These are phyloP conservation scores for Muntiacus reevesi DNA, from an alignment of 2,113 vertebrate genomes.

Conservation along the genomic window DNA sequence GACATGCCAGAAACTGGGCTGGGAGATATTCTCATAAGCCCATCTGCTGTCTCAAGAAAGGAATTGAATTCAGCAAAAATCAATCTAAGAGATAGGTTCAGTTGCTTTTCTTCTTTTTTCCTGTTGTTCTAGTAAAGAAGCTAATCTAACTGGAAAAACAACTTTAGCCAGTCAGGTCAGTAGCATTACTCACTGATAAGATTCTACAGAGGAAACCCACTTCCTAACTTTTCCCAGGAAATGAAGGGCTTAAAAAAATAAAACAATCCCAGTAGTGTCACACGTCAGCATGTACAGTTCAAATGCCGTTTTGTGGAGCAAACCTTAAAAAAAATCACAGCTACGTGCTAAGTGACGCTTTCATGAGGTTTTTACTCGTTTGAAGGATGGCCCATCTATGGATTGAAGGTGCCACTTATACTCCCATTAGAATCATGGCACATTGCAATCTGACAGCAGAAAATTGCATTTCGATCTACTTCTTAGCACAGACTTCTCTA, in stretches of 20 bases:
- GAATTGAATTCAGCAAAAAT: background rate
- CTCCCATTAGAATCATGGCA: background rate
- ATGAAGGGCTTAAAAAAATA: background rate
- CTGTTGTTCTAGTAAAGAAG: background rate
- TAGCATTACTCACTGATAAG: background rate
- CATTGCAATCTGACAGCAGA: background rate
- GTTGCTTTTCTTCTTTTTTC: background rate
- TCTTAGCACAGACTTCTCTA: background rate
- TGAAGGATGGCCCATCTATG: background rate
- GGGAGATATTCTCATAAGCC: background rate
- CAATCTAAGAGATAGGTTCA: background rate
- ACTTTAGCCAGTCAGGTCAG: background rate
- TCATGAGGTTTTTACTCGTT: too few species aligned
- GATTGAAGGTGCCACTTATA: background rate
- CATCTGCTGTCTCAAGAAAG: background rate
- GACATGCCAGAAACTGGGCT: background rate
- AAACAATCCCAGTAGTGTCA: background rate
- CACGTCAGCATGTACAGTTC: background rate
- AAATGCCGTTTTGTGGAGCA: background rate
- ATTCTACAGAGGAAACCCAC: background rate
- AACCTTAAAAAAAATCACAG: background rate
- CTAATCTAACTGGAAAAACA: background rate
- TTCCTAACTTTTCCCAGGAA: constrained; percentile 22
- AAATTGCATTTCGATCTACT: background rate
- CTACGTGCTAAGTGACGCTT: background rate